A percentile compares a stretch with the other conserved stretches of the same genome.
Conservation (phyloP, 2,113 vertebrate genomes). For the Callopanchax toddi region DNA sequence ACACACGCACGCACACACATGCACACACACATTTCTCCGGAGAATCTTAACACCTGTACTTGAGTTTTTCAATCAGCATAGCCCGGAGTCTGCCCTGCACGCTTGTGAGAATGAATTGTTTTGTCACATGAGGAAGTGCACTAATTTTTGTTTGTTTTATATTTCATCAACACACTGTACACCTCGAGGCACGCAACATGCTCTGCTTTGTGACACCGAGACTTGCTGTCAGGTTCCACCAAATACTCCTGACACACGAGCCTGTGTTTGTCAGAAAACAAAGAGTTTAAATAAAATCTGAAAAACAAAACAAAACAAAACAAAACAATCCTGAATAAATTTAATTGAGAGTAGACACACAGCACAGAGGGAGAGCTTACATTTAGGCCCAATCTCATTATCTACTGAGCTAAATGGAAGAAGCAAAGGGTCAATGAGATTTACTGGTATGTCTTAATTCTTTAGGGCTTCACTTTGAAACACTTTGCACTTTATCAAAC, state of each 20-base stretch:
- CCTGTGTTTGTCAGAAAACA: background rate
- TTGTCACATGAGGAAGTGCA: conserved; percentile 52
- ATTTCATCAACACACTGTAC: conserved; percentile 58
- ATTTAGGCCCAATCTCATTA: background rate
- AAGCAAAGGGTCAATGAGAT: too few relatives aligned
- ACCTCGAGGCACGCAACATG: conserved; percentile 30
- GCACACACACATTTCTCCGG: conserved; percentile 11
- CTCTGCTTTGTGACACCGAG: conserved; percentile 24
- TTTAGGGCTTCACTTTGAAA: too few relatives aligned
- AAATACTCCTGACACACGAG: conserved; percentile 22
- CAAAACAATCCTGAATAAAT: background rate
- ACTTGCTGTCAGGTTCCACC: conserved; percentile 29
- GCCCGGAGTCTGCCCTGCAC: conserved; percentile 42
- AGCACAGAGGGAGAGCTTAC: background rate
- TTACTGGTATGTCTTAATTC: too few relatives aligned
- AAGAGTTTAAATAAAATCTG: background rate
- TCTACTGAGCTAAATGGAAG: too few relatives aligned
- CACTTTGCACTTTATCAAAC: too few relatives aligned
- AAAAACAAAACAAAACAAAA: background rate
- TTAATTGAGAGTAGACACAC: background rate
- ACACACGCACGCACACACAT: background rate
- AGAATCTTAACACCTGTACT: conserved; percentile 25
- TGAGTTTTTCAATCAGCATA: conserved; percentile 59
- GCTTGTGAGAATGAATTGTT: conserved; percentile 45
- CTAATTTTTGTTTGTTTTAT: conserved; percentile 64